Evolutionary conservation across 2,113 vertebrate genomes (phyloP).

Genomic region (Thymallus thymallus): DNA sequence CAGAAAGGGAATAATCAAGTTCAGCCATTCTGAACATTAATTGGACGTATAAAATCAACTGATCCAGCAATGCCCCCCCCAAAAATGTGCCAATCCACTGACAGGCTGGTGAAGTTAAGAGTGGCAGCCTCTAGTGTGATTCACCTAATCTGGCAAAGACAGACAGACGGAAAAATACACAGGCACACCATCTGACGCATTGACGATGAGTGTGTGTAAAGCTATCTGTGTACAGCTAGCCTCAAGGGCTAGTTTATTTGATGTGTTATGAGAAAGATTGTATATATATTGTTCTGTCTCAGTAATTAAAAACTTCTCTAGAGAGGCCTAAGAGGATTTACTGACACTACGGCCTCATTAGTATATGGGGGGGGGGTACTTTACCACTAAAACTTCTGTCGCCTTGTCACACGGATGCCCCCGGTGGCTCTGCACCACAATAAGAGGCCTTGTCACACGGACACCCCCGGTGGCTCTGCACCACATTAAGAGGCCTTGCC

Average conservation of each 20-base stretch:
- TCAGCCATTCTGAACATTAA: slow-evolving; percentile 7
- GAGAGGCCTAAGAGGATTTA: background rate
- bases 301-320: background rate
- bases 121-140: background rate
- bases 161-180: background rate
- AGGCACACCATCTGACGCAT: background rate
- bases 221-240: background rate
- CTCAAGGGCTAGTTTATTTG: too few relatives aligned
- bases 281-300: background rate
- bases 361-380: background rate
- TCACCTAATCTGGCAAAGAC: background rate
- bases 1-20: background rate
- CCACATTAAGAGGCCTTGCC: background rate
- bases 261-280: background rate
- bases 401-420: background rate
- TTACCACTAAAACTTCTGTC: background rate
- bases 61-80: background rate
- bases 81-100: background rate
- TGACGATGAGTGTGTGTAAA: background rate
- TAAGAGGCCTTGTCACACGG: background rate
- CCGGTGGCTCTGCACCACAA: background rate
- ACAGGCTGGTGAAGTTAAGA: background rate
- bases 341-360: background rate
- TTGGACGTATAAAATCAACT: slow-evolving; percentile 4
- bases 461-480: too few relatives aligned